A percentile compares a stretch with the other conserved stretches of the same genome.
Conservation (phyloP, 2,797 vertebrate species). For the Hippoglossus hippoglossus region DNA sequence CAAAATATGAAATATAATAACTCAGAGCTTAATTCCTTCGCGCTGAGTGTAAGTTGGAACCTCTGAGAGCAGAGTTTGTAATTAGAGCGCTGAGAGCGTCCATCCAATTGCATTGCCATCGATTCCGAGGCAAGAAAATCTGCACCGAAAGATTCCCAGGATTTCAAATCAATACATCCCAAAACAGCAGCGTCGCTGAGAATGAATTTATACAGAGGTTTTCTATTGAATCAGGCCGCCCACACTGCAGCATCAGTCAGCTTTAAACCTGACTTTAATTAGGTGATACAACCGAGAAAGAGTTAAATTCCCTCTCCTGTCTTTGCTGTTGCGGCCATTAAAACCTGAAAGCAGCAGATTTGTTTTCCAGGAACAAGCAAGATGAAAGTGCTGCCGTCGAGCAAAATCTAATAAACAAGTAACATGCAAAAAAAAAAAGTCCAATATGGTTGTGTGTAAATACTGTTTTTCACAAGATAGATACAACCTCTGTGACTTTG, state of each 20-base stretch:
- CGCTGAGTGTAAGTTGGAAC: constrained; percentile 23
- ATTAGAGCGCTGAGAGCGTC: constrained; percentile 72
- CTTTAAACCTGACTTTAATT: constrained; percentile 61
- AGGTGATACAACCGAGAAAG: constrained; percentile 33
- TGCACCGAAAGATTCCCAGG: constrained; percentile 59
- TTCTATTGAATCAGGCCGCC: constrained; percentile 45
- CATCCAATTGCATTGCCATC: constrained; percentile 73
- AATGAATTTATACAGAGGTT: constrained; percentile 50
- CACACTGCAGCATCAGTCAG: constrained; percentile 28
- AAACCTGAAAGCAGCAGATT: constrained; percentile 21
- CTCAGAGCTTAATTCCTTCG: constrained; percentile 1
- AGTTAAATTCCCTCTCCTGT: constrained; percentile 39
- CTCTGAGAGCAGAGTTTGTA: constrained; percentile 56
- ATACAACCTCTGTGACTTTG: constrained; percentile 7
- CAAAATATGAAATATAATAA: constrained; percentile 2
- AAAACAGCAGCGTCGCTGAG: constrained; percentile 48
- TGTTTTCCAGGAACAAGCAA: constrained; percentile 23
- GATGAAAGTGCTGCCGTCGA: not conserved
- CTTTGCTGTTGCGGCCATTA: constrained; percentile 39
- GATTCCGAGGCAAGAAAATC: constrained; percentile 67
- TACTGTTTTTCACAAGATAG: constrained; percentile 15
- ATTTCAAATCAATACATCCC: constrained; percentile 77
- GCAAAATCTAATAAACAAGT: not conserved
- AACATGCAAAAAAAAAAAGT: not conserved
- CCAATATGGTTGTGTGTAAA: constrained; percentile 1